Base-by-base conservation (phyloP, 2,113 vertebrate species). In the Poecilia latipinna region DNA sequence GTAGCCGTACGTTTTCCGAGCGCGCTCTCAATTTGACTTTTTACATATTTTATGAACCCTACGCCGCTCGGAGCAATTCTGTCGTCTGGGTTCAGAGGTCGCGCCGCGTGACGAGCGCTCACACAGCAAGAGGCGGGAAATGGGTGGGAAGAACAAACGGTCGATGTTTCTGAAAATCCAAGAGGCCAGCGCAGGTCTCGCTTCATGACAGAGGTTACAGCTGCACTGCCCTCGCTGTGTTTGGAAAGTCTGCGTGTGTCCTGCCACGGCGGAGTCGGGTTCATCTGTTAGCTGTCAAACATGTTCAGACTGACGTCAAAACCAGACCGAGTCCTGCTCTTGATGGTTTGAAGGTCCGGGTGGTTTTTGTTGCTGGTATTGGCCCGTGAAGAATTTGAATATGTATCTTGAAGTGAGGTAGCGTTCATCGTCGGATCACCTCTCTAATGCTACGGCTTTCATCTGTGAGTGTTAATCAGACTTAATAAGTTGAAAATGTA, bases 241-340 rank as follows among this genome's bases (percentile, higher is more conserved):
- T n/a, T 61, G 1, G 28, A 37, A 37, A 54, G 33, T 74, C 48
- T 48, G 8, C 31, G 48, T 28, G 19, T 75, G 82, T 86, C 51
- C 78, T 84, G 74, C 87, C 90, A 86, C 89, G 82, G 76, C 85
- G 80, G 77, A 86, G 90, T 92, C 87, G 85, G 79, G 80, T 88
- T 91, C 83, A 93, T 93, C 92, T 93, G 91, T 93, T 82, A 82
- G 83, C 86, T 89, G 91, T 93, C 90, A 90, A 91, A 93, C 82
- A 82, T 62, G 71, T 70, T 81, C 33, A 44, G 84, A 90, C 87
- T 82, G 80, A 89, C 85, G 90, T 91, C 88, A 92, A 89, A 80
- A 84, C 68, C 26, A 24, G 80, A 29, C 29, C 29, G 29, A 29
- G 79, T 77, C 57, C 78, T 67, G 72, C 79, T 80, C 77, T 82